Evolutionary conservation across 2,888 invertebrate species (phyloP).

Genomic region (Drosophila emarginata): DNA sequence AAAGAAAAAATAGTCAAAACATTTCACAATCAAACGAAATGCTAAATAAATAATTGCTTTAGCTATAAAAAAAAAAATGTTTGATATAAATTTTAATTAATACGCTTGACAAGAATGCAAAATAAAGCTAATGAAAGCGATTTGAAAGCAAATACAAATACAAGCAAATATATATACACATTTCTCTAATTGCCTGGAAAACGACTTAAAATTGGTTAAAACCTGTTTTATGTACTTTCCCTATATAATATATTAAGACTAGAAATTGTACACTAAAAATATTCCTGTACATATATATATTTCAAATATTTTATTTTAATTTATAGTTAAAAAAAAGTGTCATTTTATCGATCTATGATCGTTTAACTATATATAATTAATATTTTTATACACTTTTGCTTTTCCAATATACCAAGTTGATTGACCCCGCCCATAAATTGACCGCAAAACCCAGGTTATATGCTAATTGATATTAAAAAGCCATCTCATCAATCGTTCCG

Average conservation of each 20-base stretch:
- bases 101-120: constrained; percentile 2
- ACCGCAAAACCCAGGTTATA: constrained; percentile 52
- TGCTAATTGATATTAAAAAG: constrained; percentile 63
- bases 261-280: too few species aligned
- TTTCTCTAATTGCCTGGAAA: neutral
- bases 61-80: constrained; percentile 2
- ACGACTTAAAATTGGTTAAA: neutral
- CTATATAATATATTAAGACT: too few species aligned
- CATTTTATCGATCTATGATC: too few species aligned
- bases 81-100: constrained; percentile 29
- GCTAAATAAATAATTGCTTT: neutral
- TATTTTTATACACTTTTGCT: too few species aligned
- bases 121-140: constrained; percentile 1
- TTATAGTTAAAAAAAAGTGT: too few species aligned
- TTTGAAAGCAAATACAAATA: neutral
- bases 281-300: too few species aligned
- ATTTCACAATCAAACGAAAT: too few species aligned
- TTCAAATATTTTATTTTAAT: too few species aligned
- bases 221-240: neutral
- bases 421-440: constrained; percentile 53
- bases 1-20: neutral
- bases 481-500: constrained; percentile 22
- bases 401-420: too few species aligned
- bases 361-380: too few species aligned
- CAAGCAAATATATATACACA: too few species aligned